Evolutionary conservation across 2,113 vertebrate species (phyloP).

Genomic region (Petaurus breviceps): DNA sequence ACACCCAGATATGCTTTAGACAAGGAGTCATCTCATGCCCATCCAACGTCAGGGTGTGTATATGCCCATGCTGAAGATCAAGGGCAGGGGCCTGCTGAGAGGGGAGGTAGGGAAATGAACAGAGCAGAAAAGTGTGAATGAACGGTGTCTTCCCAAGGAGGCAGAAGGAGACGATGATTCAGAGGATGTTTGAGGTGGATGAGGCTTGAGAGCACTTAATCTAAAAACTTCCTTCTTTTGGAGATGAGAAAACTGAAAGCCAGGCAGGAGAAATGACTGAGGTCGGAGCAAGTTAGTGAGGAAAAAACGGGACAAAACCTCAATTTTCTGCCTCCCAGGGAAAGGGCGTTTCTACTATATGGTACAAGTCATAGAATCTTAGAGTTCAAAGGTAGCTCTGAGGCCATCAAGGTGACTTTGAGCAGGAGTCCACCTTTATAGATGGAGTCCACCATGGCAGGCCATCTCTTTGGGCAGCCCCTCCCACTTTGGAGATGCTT

Average conservation of each 20-base stretch:
- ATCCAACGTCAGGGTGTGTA: not conserved
- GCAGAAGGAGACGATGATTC: not conserved
- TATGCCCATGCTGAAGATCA: not conserved
- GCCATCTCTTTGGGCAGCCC: not conserved
- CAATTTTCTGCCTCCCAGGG: not conserved
- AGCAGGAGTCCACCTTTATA: not conserved
- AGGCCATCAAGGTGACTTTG: not conserved
- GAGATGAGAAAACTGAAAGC: conserved; percentile 23
- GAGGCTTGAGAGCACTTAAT: not conserved
- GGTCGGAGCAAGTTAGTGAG: not conserved
- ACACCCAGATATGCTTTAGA: not conserved
- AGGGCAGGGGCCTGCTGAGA: not conserved
- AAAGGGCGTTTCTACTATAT: not conserved
- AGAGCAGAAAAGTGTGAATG: not conserved
- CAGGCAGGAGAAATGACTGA: too few relatives aligned
- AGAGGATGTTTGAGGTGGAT: not conserved
- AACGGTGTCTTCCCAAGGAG: not conserved
- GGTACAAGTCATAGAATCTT: not conserved
- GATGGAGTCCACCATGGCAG: not conserved
- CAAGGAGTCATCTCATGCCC: not conserved
- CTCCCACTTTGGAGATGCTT: not conserved
- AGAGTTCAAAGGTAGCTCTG: too few relatives aligned
- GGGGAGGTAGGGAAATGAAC: not conserved
- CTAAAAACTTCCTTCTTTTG: not conserved
- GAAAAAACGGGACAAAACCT: not conserved